phyloP scores from a whole-genome alignment of 2,888 invertebrate genomes.

The Pheosia gnoma region DNA sequence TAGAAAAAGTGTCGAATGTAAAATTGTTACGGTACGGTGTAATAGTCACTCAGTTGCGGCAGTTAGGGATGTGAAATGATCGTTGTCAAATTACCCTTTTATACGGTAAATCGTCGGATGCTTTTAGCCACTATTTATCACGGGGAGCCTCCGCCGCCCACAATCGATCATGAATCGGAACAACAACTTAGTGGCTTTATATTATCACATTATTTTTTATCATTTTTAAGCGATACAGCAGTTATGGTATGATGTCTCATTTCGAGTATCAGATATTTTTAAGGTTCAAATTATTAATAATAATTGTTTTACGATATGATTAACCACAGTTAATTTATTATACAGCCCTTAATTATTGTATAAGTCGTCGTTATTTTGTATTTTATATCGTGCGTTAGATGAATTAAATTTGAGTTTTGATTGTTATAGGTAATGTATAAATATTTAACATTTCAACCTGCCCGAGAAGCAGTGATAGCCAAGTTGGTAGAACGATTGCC shows the following conservation, averaged over 20 bases:
- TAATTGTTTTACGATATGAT: too few relatives aligned
- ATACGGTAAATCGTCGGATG: constrained; percentile 51
- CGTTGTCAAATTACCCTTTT: constrained; percentile 57
- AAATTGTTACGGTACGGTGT: constrained; percentile 35
- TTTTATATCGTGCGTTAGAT: too few relatives aligned
- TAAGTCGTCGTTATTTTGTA: too few relatives aligned
- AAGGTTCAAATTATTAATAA: too few relatives aligned
- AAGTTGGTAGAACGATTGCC: too few relatives aligned
- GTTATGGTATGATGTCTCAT: not conserved
- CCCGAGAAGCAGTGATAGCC: too few relatives aligned
- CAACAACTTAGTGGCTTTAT: not conserved
- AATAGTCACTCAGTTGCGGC: constrained; percentile 20
- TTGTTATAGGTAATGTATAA: too few relatives aligned
- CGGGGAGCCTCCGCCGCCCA: constrained; percentile 40
- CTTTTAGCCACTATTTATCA: constrained; percentile 56
- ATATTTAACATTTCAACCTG: too few relatives aligned
- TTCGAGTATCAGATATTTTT: not conserved
- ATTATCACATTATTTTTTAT: not conserved
- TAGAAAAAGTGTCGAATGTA: not conserved
- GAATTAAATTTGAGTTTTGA: too few relatives aligned
- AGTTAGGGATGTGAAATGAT: constrained; percentile 58
- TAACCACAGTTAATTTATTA: too few relatives aligned
- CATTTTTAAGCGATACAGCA: not conserved
- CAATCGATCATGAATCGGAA: constrained; percentile 45
- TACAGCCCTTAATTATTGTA: too few relatives aligned